A percentile compares a stretch with the other conserved stretches of the same genome.
Evolutionary conservation across 2,888 invertebrate species (phyloP).

Genomic region (Callimorpha dominula): DNA sequence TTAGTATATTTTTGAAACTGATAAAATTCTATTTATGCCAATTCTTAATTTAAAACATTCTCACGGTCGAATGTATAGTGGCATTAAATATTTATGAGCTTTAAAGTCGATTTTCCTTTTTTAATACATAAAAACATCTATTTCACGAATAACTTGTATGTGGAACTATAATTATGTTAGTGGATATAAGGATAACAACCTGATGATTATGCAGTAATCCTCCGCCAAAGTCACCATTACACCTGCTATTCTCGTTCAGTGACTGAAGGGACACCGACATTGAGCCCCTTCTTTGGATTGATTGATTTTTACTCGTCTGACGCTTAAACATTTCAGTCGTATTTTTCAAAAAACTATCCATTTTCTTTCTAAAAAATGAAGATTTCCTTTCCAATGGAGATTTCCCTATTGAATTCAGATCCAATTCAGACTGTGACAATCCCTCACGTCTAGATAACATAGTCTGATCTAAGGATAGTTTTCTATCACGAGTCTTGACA

Average conservation of each 20-base stretch:
- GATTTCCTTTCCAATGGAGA: conserved; percentile 79
- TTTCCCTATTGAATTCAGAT: conserved; percentile 78
- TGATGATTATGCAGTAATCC: conserved; percentile 46
- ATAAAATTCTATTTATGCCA: background rate
- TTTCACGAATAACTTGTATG: background rate
- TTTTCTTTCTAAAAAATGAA: conserved; percentile 80
- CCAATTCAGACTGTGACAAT: conserved; percentile 78
- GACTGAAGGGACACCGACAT: conserved; percentile 79
- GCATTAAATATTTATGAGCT: background rate
- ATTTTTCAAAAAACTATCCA: conserved; percentile 80
- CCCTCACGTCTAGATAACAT: conserved; percentile 70
- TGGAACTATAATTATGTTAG: background rate
- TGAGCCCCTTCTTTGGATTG: conserved; percentile 66
- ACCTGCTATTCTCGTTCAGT: conserved; percentile 62
- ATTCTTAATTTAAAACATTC: background rate
- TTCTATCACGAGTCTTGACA: conserved; percentile 64
- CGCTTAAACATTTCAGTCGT: conserved; percentile 79
- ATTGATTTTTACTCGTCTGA: conserved; percentile 65
- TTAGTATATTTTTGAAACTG: background rate
- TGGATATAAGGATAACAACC: conserved; percentile 40
- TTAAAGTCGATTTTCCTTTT: background rate
- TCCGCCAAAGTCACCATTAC: conserved; percentile 45
- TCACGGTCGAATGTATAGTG: no score
- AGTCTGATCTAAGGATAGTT: conserved; percentile 77
- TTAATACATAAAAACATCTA: background rate